A percentile compares a stretch with the other conserved stretches of the same genome.
Conservation (phyloP, 2,113 vertebrate genomes). For the Bos taurus region ARS-UCD2.0 NC_037345.1:64277501-64278000, state of each 20-base stretch:
- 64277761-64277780: neutral
- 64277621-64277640: accelerated
- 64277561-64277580: neutral
- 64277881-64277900: neutral
- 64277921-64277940: neutral
- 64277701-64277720: neutral
- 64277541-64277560: neutral
- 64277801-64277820: too few species aligned
- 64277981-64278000: accelerated
- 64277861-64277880: neutral
- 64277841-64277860: neutral
- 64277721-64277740: neutral
- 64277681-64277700: neutral
- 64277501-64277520: neutral
- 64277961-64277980: neutral
- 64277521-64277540: too few species aligned
- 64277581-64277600: neutral
- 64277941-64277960: neutral
- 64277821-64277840: neutral
- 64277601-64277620: neutral
- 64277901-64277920: neutral
- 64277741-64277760: too few species aligned
- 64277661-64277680: neutral
- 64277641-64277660: accelerated
- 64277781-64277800: too few species aligned